Base-by-base conservation (phyloP, 35 echinoderm and acorn worm genomes). In the Eucidaris tribuloides region DNA sequence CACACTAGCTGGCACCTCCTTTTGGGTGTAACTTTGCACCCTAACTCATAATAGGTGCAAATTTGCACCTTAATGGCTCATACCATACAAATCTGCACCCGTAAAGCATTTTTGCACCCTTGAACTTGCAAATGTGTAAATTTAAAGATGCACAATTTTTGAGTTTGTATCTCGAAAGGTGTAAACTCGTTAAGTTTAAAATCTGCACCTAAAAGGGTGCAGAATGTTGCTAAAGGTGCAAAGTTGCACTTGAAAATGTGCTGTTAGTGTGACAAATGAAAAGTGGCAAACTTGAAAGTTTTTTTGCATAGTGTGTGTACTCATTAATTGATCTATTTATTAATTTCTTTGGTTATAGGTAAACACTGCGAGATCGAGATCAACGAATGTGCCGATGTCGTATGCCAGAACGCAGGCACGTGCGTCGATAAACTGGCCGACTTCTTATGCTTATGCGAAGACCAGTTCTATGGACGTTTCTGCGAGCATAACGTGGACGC, bases 401-500 rank as follows among this genome's bases (percentile, higher is more conserved):
- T 46, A 24, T 80, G 77, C 30, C 42, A 55, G 3, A 55, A 80
- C 15, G 77, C 41, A 46, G 77, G 41, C 15, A 80, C 77, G 23
- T 80, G 77, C 44, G 49, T 48, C 17, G 48, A 80, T 57, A 29
- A 34, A 11, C 34, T 55, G 20, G 77, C 4, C 13, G 22, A 20
- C 22, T 80, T 50, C 77, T 31, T 34, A 15, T 80, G 77, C 45
- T 20, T 46, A 18, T 80, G 77, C 33, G 17, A 19, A 2, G 2
- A 17, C 30, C 41, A 46, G n/a, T 80, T 48, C 33, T 55, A 25
- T 6, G 77, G 77, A 5, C 41, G 52, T 46, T 25, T 50, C 15
- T 78, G 72, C 43, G 72, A 81, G 35, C 2, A 9, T 19, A 54
- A 81, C 45, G 39, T 79, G 19, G 55, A 81, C 24, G 79, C 54